These are phyloP conservation scores for Misgurnus anguillicaudatus DNA, from an alignment of 2,113 vertebrate species.

Conservation along the genomic window DNA sequence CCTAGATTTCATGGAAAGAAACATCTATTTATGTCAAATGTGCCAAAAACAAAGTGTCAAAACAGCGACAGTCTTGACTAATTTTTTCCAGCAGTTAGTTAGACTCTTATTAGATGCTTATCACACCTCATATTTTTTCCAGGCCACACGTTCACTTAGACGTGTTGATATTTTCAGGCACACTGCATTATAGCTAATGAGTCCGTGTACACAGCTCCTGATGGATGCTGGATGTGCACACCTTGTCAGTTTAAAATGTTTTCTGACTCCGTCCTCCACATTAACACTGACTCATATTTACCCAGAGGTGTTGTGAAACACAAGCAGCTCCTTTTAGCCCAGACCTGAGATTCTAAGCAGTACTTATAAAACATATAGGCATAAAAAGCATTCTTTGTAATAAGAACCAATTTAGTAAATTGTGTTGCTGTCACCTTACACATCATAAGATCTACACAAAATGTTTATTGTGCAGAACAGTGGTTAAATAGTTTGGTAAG, in stretches of 20 bases:
- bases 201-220: neutral
- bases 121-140: neutral
- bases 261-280: neutral
- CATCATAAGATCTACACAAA: neutral
- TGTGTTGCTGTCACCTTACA: neutral
- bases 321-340: neutral
- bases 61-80: neutral
- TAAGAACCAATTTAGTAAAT: no score
- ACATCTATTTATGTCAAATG: constrained; percentile 2
- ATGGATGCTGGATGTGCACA: neutral
- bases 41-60: constrained; percentile 24
- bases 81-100: constrained; percentile 21
- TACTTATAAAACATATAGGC: no score
- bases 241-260: constrained; percentile 3
- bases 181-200: constrained; percentile 29
- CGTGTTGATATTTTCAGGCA: constrained; percentile 6
- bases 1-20: constrained; percentile 16
- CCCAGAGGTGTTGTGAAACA: neutral
- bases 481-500: neutral
- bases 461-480: neutral
- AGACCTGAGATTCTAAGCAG: neutral
- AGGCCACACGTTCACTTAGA: neutral
- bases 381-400: no score
- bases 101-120: neutral
- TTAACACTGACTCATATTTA: neutral